Base-by-base conservation (phyloP, 2,113 vertebrate species). In the Bos indicus region DNA sequence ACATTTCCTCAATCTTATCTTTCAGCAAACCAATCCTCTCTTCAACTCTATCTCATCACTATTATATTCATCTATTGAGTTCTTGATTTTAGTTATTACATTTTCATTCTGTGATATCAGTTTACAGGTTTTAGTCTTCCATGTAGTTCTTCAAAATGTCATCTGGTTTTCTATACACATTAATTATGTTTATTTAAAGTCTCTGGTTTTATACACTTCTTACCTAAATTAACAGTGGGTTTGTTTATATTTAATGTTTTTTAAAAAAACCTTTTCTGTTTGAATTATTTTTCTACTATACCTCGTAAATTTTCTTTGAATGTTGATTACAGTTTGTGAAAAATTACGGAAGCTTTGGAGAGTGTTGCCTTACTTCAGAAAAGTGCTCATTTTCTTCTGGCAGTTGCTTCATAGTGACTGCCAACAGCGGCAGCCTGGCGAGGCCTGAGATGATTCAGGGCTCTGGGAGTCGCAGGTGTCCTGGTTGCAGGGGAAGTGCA, bases 401-500 rank as follows among this genome's bases (percentile, higher is more conserved):
- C 26, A 80, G 77, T 5, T 5, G 46, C 30, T 11, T 11, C 43
- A 11, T 2, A 19, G 46, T 6, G 15, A 11, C 26, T 30, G 26
- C 26, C 77, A 36, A 6, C n/a, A 23, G 67, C 15, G 8, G 43
- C 43, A 3, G 77, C 26, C 77, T 4, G 26, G 14, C 77, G 14
- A 10, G 77, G 26, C 10, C 14, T 17, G 77, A 10, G 43, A 9
- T 1, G 74, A 5, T 0, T 48, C 13, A 1, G 1, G 48, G 43
- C 74, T 7, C 26, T 5, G 74, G 74, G 74, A 11, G 46, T 0
- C 43, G 26, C 1, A 1, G 26, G 26, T 1, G 43, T 11, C 15
- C 3, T 0, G 46, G 26, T 11, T 5, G 71, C 71, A 7, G 71
- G 36, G 11, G 36, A 11, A 14, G 11, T 0, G 36, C 71, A 3